Evolutionary conservation across 2,113 vertebrate species (phyloP), one percentile per base, ranked within the genome.

Genomic region (Leptodactylus fuscus): DNA sequence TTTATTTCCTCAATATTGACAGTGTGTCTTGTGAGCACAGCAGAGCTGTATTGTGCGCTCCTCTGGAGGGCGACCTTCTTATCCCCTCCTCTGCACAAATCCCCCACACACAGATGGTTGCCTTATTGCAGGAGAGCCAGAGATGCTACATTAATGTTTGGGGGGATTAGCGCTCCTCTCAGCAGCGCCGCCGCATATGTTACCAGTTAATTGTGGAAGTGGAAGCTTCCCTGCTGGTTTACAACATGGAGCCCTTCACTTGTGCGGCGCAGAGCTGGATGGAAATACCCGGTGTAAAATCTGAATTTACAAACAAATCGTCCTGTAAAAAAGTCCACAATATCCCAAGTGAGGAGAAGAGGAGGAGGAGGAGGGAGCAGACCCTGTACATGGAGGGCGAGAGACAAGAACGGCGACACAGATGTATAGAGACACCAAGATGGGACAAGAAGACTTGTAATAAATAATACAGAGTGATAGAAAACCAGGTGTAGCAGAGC

Each of bases 131-230:
- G 94, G 92, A 93, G 92, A 94, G 94, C 92, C 93, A 94, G 92
- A 95, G 92, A 94, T 90, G 90, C 90, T 92, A 91, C 92, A 90
- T 95, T 95, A 95, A 93, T 93, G 91, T 93, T 92, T 93, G 92
- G 93, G 89, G 89, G 92, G 92, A 95, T 94, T 94, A 93, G 94
- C 94, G 90, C n/a, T n/a, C n/a, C n/a, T n/a, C n/a, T n/a, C n/a
- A n/a, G n/a, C n/a, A n/a, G n/a, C n/a, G n/a, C n/a, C n/a, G n/a
- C n/a, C n/a, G n/a, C 94, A 96, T 96, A 95, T 96, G 95, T 94
- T 94, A 93, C 90, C 89, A 91, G 91, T 93, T 95, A n/a, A 95
- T 96, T 95, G 92, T 94, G 91, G 90, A 92, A 92, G 91, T 94
- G 90, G 91, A 94, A 93, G 92, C 90, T 91, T 91, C 90, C 91